Percentiles rank a stretch among this genome's conserved stretches.
phyloP scores from a whole-genome alignment of 1,140 invertebrate genomes.

The Solenopsis invicta region DNA sequence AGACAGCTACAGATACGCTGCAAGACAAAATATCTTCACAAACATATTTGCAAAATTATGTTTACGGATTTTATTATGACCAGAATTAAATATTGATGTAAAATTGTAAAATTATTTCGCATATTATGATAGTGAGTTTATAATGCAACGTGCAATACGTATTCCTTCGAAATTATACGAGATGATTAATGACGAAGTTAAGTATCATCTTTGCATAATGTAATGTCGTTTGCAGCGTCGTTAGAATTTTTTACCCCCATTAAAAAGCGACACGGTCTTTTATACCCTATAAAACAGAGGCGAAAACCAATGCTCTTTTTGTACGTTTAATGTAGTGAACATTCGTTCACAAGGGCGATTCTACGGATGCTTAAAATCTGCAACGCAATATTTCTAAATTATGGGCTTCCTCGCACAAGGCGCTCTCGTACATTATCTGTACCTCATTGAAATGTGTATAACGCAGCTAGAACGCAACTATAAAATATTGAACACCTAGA shows the following conservation, averaged over 20 bases:
- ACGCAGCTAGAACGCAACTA: not conserved
- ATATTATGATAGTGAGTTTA: conserved; percentile 13
- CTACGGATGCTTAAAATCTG: not conserved
- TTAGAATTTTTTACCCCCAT: conserved; percentile 45
- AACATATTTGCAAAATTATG: not conserved
- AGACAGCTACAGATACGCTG: not conserved
- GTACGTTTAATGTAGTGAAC: not conserved
- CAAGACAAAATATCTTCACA: no score
- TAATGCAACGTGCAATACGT: not conserved
- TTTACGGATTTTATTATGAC: not conserved
- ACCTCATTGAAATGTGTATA: not conserved
- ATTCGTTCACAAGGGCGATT: not conserved
- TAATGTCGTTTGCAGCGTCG: not conserved
- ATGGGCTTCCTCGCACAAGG: not conserved
- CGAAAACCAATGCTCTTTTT: conserved; percentile 13
- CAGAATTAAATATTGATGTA: not conserved
- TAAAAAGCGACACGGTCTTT: conserved; percentile 22
- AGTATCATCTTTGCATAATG: not conserved
- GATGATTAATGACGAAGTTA: conserved; percentile 34
- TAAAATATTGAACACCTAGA: conserved; percentile 17
- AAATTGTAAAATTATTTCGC: not conserved
- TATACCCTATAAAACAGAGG: conserved; percentile 31
- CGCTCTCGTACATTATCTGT: not conserved
- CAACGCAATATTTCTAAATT: conserved; percentile 37
- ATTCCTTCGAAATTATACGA: conserved; percentile 9